Base-by-base conservation (phyloP, 2,797 vertebrate genomes). In the Notamacropus eugenii region DNA sequence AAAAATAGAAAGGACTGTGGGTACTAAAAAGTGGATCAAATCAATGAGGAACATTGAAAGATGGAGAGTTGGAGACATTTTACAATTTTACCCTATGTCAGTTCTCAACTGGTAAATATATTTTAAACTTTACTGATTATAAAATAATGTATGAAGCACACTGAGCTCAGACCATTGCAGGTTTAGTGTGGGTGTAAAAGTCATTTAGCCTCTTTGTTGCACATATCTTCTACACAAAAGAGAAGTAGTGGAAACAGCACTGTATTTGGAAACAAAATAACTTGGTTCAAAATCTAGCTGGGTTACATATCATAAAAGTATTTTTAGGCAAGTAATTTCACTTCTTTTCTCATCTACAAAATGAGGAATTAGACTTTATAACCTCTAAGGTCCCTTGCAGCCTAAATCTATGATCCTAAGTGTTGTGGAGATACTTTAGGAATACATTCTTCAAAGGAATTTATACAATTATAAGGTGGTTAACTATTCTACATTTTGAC, bases 381-480 rank as follows among this genome's bases (percentile, higher is more conserved):
- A 28, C 27, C 57, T 58, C 57, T 1, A 58, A 28, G 6, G 57
- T 58, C 9, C 8, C 57, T 28, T 58, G 56, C 2, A 58, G 1
- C 9, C 27, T 29, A 58, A 29, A 58, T 58, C 24, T 28, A 28
- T 58, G 27, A 58, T 58, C 27, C 8, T 58, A 58, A 58, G 27
- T 58, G 9, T 58, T 58, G 27, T 58, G 56, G 24, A 58, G 57
- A 58, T 58, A 28, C 57, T 58, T 58, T 58, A 87, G 24, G 40
- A 46, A 40, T 16, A 40, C 74, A 87, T 46, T n/a, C 74, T 87
- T n/a, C 93, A n/a, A 95, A 91, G 2, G 13, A 40, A 58, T 8
- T 58, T 90, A 90, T 87, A 9, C 4, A 93, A 67, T 67, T 96
- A 92, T 55, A 54, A 94, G 90, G 6, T 57, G 90, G 54, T 90